Evolutionary conservation across 2,888 invertebrate genomes (phyloP), one percentile per base, ranked within the genome.

Genomic region (Uropetala carovei): DNA sequence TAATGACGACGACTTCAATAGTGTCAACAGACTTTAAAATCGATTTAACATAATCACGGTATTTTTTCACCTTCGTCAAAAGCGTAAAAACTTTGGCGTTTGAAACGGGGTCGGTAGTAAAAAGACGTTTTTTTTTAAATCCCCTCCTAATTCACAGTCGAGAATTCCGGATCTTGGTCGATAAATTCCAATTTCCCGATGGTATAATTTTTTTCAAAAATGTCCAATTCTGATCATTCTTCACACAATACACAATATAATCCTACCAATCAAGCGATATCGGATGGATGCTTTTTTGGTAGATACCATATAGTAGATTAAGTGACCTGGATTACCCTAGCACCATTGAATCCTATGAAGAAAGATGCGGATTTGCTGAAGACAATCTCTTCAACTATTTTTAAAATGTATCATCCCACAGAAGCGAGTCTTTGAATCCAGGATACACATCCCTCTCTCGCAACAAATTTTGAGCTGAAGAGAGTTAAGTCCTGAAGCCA

Each of bases 251-350:
- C 30, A 18, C 11, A 64, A 64, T n/a, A 43, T 64, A 64, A 43
- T 60, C 89, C 59, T 68, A 43, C 64, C 64, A 64, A 18, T 30
- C n/a, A 64, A 18, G 64, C 89, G 89, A 64, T 43, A 75, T 22
- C 75, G 75, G 75, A 43, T 89, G 89, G 89, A 43, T 89, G 43
- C 18, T 43, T 16, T n/a, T 89, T 89, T 89, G 16, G 18, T 64
- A 43, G 89, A 43, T 89, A 43, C 64, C 43, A 43, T 30, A 64
- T 27, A 27, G 43, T 60, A 56, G 64, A 89, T 83, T 64, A 64
- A 89, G 60, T 89, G 43, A 64, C 89, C 60, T 89, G 43, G 64
- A 89, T 89, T 68, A 64, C 89, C 89, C 89, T 89, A 89, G 89
- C 89, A 89, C 89, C 89, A 89, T 43, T 68, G 64, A 89, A 89